Evolutionary conservation across 2,888 invertebrate species (phyloP), one percentile per base, ranked within the genome.

Genomic region (Leptura quadrifasciata): DNA sequence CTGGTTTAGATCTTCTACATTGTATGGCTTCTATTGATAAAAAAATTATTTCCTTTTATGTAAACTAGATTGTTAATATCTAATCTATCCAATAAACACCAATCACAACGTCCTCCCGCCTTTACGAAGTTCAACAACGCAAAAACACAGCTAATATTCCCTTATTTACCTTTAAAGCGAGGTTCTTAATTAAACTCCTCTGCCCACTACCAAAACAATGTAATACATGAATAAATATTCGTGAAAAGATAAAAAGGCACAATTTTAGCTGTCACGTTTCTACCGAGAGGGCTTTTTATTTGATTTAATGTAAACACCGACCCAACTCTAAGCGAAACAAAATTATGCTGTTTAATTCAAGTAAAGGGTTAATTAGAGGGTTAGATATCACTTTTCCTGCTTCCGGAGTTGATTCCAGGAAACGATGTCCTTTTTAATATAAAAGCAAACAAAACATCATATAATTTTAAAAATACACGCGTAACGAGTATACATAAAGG

Each of bases 321-420:
- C 39, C 12, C 12, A n/a, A n/a, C 17, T 47, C n/a, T 47, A n/a
- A 47, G n/a, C 47, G n/a, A 47, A n/a, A 47, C n/a, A 47, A 47
- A 17, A 47, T 47, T n/a, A 47, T 15, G 6, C 3, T n/a, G 47
- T 47, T 47, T 47, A 47, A 47, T 47, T 47, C 17, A n/a, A 47
- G n/a, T 47, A 47, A n/a, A 47, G n/a, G n/a, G 47, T n/a, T 47
- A 47, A 47, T n/a, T 47, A 47, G 47, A 47, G 47, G 47, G 47
- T 47, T 47, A n/a, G 47, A 47, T 47, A n/a, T 47, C 47, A 47
- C 47, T 47, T 47, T 47, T 47, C 47, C 47, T 47, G 47, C 47
- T 12, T 47, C 47, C 47, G 15, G n/a, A 47, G n/a, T 5, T 15
- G n/a, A n/a, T 15, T n/a, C 47, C 47, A 47, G 47, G 47, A 47